Conservation (phyloP, 2,113 vertebrate genomes). For the Agapornis roseicollis region DNA sequence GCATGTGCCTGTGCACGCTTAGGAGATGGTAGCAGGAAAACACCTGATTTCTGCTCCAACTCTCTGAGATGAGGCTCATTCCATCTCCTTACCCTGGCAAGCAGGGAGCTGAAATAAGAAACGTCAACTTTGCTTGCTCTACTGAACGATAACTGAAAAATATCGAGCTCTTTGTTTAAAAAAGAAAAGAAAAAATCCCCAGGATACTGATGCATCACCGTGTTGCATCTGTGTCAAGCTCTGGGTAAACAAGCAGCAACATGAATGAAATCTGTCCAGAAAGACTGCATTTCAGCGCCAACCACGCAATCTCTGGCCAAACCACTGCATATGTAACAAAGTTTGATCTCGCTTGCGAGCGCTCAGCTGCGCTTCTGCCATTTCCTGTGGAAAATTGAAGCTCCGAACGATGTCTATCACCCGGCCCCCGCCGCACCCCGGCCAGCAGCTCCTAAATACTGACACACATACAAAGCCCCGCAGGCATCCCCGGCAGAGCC, state of each 20-base stretch:
- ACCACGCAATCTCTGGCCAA: slow-evolving; percentile 69
- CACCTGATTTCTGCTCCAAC: neutral
- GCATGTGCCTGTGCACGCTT: slow-evolving; percentile 5
- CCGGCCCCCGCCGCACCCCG: neutral
- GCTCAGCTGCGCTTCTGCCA: slow-evolving; percentile 70
- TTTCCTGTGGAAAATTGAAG: slow-evolving; percentile 73
- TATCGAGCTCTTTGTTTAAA: neutral
- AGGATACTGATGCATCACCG: slow-evolving; percentile 32
- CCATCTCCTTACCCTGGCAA: neutral
- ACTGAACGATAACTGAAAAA: neutral
- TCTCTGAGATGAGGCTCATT: neutral
- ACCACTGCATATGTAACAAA: slow-evolving; percentile 74
- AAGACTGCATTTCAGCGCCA: slow-evolving; percentile 70
- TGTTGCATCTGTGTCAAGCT: slow-evolving; percentile 50
- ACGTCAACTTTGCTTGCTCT: neutral
- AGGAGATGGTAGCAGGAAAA: neutral
- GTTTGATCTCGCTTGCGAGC: slow-evolving; percentile 71
- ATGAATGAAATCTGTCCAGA: slow-evolving; percentile 75
- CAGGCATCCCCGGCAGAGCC: neutral
- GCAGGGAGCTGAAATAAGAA: neutral
- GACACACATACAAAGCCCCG: neutral
- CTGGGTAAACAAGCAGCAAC: slow-evolving; percentile 69
- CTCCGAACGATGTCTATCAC: slow-evolving; percentile 25
- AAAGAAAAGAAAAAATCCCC: neutral
- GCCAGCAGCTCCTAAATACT: neutral